Conservation (phyloP, 2,888 invertebrate species). For the Acrobasis suavella region DNA sequence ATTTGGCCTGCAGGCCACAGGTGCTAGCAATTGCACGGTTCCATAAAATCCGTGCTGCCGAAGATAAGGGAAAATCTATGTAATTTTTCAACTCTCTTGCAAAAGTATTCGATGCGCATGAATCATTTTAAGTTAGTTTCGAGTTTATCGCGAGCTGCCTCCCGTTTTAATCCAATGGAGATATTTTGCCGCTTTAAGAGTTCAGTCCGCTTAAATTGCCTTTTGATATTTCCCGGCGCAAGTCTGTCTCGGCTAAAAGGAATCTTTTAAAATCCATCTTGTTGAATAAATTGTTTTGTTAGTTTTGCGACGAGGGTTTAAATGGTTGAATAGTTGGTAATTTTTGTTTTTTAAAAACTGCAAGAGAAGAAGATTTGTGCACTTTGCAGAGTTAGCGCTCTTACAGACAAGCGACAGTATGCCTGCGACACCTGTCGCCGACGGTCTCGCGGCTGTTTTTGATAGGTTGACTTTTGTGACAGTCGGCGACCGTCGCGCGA, state of each 20-base stretch:
- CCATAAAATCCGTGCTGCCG: constrained; percentile 43
- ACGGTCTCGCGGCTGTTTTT: too few relatives aligned
- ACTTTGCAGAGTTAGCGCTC: too few relatives aligned
- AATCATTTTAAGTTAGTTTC: background rate
- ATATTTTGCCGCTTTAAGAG: constrained; percentile 21
- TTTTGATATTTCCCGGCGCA: constrained; percentile 24
- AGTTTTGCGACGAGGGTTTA: constrained; percentile 18
- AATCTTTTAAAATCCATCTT: constrained; percentile 19
- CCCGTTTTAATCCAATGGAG: constrained; percentile 21
- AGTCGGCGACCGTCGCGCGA: too few relatives aligned
- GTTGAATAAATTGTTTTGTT: constrained; percentile 22
- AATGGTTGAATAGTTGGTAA: constrained; percentile 12
- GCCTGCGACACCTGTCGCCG: too few relatives aligned
- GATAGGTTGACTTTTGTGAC: too few relatives aligned
- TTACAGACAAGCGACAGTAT: too few relatives aligned
- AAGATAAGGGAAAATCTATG: constrained; percentile 32
- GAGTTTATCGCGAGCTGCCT: background rate
- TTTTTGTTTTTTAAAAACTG: constrained; percentile 1
- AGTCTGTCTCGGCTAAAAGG: constrained; percentile 18
- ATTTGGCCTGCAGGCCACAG: constrained; percentile 59
- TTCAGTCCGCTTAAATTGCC: constrained; percentile 23
- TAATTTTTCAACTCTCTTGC: constrained; percentile 21
- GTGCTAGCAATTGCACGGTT: constrained; percentile 45
- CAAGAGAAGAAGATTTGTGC: too few relatives aligned
- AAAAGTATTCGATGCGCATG: background rate